Conservation (phyloP, 2,113 vertebrate genomes). For the Grantiella picta region DNA sequence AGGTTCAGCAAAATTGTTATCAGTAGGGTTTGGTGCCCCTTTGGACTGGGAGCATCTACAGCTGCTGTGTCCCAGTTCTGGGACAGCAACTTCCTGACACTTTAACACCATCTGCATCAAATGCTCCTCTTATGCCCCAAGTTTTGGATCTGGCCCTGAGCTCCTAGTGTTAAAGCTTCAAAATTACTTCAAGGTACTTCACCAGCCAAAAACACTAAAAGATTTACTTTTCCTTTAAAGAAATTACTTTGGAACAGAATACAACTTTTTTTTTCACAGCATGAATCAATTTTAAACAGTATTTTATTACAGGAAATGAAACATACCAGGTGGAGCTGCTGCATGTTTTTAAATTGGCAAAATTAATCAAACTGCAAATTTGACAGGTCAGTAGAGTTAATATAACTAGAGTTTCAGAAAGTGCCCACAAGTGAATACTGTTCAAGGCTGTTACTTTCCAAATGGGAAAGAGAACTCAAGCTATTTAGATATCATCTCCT, state of each 20-base stretch:
- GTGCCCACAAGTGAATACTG: not conserved
- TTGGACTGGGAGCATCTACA: not conserved
- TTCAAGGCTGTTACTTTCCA: not conserved
- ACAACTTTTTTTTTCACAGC: not conserved
- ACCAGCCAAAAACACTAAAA: not conserved
- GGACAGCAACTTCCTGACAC: not conserved
- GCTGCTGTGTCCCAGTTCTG: not conserved
- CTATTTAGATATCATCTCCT: not conserved
- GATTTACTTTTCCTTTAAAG: not conserved
- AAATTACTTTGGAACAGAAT: not conserved
- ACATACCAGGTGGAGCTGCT: not conserved
- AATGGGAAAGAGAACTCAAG: not conserved
- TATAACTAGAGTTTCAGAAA: not conserved
- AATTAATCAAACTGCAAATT: constrained; percentile 7
- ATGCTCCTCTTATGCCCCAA: not conserved
- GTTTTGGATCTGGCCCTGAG: not conserved
- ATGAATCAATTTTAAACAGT: not conserved
- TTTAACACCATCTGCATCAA: not conserved
- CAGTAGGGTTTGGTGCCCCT: not conserved
- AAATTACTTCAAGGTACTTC: not conserved
- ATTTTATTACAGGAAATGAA: constrained; percentile 34
- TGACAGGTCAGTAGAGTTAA: not conserved
- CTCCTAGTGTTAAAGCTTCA: not conserved
- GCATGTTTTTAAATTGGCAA: not conserved
- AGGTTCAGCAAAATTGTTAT: not conserved